Conservation (phyloP, 2,113 vertebrate species). For the Lagopus leucura region DNA sequence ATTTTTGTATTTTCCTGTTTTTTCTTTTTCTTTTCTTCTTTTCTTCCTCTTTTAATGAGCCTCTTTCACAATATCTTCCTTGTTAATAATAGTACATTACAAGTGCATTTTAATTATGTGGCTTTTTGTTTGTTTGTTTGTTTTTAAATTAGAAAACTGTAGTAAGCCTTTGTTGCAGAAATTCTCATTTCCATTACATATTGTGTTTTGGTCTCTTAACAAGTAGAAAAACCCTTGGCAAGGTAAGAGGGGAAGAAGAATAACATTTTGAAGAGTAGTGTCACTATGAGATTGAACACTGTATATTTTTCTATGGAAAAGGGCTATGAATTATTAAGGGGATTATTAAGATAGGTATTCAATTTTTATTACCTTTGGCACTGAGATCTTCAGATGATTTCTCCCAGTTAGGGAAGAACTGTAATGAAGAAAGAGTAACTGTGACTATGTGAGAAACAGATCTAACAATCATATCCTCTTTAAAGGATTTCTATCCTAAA, state of each 20-base stretch:
- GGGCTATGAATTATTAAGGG: neutral
- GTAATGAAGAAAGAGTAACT: conserved; percentile 56
- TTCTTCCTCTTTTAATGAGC: neutral
- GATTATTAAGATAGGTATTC: neutral
- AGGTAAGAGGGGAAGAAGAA: neutral
- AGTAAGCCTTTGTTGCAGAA: neutral
- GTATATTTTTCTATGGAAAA: neutral
- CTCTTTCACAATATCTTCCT: neutral
- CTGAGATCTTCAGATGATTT: conserved; percentile 45
- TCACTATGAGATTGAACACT: neutral
- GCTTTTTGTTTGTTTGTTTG: too few species aligned
- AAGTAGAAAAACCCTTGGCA: neutral
- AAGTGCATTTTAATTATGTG: neutral
- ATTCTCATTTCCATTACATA: neutral
- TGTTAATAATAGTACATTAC: neutral
- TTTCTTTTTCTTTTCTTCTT: neutral
- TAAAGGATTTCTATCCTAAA: neutral
- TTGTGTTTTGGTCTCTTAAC: neutral
- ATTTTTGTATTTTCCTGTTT: neutral
- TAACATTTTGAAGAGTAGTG: neutral
- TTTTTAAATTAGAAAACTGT: neutral
- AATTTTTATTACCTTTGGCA: conserved; percentile 66
- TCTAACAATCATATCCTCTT: neutral
- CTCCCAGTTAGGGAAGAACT: conserved; percentile 81
- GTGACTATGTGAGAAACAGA: neutral